Evolutionary conservation across 2,888 invertebrate species (phyloP).

Genomic region (Troides aeacus): DNA sequence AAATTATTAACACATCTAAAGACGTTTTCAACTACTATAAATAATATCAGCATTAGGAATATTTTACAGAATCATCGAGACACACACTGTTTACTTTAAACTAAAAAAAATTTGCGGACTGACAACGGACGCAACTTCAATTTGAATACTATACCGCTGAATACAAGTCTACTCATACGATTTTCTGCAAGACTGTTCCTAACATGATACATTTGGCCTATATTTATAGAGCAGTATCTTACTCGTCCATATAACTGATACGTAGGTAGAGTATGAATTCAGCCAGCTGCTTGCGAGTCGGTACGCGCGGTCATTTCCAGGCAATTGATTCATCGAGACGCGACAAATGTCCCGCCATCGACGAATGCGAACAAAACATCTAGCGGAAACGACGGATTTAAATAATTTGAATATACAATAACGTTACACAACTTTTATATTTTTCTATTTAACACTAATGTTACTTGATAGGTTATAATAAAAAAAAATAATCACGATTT

Average conservation of each 20-base stretch:
- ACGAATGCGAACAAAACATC: slow-evolving; percentile 31
- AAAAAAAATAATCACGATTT: not conserved
- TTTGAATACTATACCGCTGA: no score
- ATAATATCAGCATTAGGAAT: not conserved
- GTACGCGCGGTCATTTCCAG: slow-evolving; percentile 57
- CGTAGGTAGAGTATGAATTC: slow-evolving; percentile 27
- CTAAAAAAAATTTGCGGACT: no score
- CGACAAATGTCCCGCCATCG: slow-evolving; percentile 49
- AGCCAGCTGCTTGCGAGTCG: slow-evolving; percentile 45
- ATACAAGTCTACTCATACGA: no score
- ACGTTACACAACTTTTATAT: slow-evolving; percentile 15
- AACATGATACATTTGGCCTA: slow-evolving; percentile 2
- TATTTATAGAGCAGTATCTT: not conserved
- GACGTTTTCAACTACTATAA: not conserved
- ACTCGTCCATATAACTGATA: not conserved
- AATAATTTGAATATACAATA: slow-evolving; percentile 26
- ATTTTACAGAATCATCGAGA: not conserved
- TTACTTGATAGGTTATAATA: not conserved
- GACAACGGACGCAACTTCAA: no score
- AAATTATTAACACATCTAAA: no score
- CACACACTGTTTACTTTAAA: no score
- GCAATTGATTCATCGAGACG: slow-evolving; percentile 75
- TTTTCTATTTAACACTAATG: not conserved
- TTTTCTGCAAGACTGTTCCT: no score
- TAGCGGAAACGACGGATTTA: slow-evolving; percentile 26